Evolutionary conservation across 2,113 vertebrate species (phyloP).

Genomic region (Tor tambroides): DNA sequence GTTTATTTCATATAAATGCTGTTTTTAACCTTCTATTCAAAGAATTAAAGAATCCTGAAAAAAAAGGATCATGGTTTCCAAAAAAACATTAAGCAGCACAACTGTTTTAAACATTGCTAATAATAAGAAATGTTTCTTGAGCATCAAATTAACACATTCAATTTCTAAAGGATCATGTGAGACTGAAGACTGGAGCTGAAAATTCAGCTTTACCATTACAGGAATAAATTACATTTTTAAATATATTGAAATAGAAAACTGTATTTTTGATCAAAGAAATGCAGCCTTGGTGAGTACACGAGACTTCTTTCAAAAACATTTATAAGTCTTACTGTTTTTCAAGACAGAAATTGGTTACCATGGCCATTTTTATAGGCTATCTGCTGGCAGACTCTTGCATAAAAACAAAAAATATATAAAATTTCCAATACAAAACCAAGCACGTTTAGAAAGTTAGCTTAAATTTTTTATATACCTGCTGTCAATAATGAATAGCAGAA

Average conservation of each 20-base stretch:
- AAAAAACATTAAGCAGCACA: too few relatives aligned
- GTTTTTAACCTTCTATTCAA: too few relatives aligned
- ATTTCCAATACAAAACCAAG: not conserved
- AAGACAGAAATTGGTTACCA: not conserved
- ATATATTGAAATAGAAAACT: not conserved
- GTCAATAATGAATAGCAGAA: constrained; percentile 39
- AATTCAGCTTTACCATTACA: not conserved
- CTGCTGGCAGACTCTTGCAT: not conserved
- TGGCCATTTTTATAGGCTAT: not conserved
- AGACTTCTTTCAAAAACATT: not conserved
- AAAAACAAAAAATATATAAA: not conserved
- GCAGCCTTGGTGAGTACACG: not conserved
- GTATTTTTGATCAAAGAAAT: not conserved
- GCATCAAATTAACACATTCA: not conserved
- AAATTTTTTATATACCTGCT: constrained; percentile 30
- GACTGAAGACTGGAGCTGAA: not conserved
- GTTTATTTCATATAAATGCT: too few relatives aligned
- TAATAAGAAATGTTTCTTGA: not conserved
- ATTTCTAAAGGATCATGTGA: not conserved
- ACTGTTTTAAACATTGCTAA: not conserved
- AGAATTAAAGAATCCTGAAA: too few relatives aligned
- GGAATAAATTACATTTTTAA: not conserved
- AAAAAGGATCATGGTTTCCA: too few relatives aligned
- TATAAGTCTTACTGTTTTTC: not conserved
- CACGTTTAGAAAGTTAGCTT: constrained; percentile 20